Evolutionary conservation across 2,888 invertebrate genomes (phyloP).

Genomic region (Cyaniris semiargus): DNA sequence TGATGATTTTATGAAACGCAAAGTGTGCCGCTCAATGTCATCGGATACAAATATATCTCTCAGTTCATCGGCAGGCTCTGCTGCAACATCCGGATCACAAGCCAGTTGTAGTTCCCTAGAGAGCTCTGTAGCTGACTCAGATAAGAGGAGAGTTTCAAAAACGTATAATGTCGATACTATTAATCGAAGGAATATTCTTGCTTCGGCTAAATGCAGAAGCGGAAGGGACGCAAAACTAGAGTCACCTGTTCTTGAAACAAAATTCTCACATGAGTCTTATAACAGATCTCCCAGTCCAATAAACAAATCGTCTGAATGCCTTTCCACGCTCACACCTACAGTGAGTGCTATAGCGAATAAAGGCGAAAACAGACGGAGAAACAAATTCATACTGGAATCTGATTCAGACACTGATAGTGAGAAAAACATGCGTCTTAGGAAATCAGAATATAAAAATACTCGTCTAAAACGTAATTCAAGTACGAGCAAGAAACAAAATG

Average conservation of each 20-base stretch:
- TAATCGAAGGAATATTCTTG: slow-evolving; percentile 92
- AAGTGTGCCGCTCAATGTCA: slow-evolving; percentile 84
- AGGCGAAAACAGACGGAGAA: slow-evolving; percentile 73
- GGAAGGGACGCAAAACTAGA: slow-evolving; percentile 87
- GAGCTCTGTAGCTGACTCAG: slow-evolving; percentile 82
- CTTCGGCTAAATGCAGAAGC: slow-evolving; percentile 91
- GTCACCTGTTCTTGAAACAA: slow-evolving; percentile 86
- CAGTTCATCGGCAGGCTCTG: slow-evolving; percentile 85
- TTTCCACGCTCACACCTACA: slow-evolving; percentile 77
- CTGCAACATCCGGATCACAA: slow-evolving; percentile 86
- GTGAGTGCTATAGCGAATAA: slow-evolving; percentile 78
- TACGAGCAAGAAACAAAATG: slow-evolving; percentile 63
- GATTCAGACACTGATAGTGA: slow-evolving; percentile 69
- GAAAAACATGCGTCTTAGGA: slow-evolving; percentile 67
- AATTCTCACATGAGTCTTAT: slow-evolving; percentile 82
- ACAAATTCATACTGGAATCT: slow-evolving; percentile 70
- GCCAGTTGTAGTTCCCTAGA: slow-evolving; percentile 85
- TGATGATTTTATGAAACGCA: slow-evolving; percentile 77
- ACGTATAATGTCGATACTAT: slow-evolving; percentile 90
- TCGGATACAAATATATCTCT: slow-evolving; percentile 87
- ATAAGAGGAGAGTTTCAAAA: slow-evolving; percentile 86
- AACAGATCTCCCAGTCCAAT: slow-evolving; percentile 76
- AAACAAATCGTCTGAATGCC: slow-evolving; percentile 73
- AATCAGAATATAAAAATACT: slow-evolving; percentile 71
- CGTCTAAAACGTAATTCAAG: slow-evolving; percentile 72